phyloP scores from a whole-genome alignment of 2,797 vertebrate genomes.

The Manis javanica region DNA sequence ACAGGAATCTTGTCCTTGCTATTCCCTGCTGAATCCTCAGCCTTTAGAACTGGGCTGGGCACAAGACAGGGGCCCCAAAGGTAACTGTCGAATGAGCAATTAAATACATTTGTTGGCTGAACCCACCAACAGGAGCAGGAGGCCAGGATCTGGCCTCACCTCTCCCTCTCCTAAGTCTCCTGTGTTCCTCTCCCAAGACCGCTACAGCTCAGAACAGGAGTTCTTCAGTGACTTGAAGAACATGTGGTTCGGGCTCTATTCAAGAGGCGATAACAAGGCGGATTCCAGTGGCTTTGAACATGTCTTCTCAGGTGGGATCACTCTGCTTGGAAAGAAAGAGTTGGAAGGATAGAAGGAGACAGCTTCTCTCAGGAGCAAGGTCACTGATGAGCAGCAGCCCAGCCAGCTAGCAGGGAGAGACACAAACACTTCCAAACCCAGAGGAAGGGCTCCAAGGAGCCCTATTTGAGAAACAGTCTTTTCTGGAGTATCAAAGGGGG shows the following conservation, averaged over 20 bases:
- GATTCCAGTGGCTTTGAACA: constrained; percentile 98
- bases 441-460: not conserved
- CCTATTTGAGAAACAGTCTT: not conserved
- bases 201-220: constrained; percentile 90
- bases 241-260: constrained; percentile 99
- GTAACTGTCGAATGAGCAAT: not conserved
- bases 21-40: not conserved
- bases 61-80: not conserved
- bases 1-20: not conserved
- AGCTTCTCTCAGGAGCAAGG: not conserved
- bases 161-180: not conserved
- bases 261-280: constrained; percentile 84
- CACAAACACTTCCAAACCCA: not conserved
- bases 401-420: not conserved
- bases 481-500: not conserved
- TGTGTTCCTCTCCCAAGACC: constrained; percentile 83
- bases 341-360: not conserved
- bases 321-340: not conserved
- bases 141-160: not conserved
- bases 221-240: constrained; percentile 92
- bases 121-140: not conserved
- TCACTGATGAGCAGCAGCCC: not conserved
- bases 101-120: not conserved
- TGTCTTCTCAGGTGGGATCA: constrained; percentile 92
- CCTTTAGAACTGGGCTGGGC: not conserved